Conservation (phyloP, 2,888 invertebrate species). For the Micoletzkya japonica region DNA sequence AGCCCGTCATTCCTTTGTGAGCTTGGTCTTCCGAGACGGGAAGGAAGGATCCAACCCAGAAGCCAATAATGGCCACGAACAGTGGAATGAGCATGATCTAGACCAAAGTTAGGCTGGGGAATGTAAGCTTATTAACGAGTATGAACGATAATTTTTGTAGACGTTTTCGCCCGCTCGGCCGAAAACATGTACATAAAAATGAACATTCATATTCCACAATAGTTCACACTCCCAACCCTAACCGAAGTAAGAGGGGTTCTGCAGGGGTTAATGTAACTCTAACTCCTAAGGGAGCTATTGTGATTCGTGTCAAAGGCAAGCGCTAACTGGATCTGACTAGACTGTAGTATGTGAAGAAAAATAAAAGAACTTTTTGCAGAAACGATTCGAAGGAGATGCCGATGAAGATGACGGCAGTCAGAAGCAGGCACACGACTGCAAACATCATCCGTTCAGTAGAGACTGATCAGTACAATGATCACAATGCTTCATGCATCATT, state of each 20-base stretch:
- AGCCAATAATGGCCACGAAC: constrained; percentile 82
- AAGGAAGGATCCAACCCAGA: constrained; percentile 81
- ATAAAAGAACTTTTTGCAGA: constrained; percentile 72
- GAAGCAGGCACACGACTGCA: constrained; percentile 71
- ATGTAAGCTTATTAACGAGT: not conserved
- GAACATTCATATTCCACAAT: no score
- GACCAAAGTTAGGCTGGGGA: not conserved
- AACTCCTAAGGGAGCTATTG: no score
- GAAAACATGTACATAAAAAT: no score
- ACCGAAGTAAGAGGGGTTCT: not conserved
- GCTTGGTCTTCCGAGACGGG: constrained; percentile 78
- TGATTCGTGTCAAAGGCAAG: no score
- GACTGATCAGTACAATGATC: no score
- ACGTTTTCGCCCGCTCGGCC: no score
- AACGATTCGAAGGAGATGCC: constrained; percentile 96
- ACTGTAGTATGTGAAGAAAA: no score
- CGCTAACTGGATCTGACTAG: constrained; percentile 80
- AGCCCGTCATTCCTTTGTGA: constrained; percentile 80
- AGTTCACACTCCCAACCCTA: no score
- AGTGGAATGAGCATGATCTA: constrained; percentile 16
- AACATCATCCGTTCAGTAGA: not conserved
- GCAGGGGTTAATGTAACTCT: no score
- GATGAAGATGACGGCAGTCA: constrained; percentile 83
- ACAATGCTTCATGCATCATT: no score
- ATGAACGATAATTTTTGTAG: not conserved